phyloP scores from a whole-genome alignment of 2,797 vertebrate species.

The Micrastur ruficollis region DNA sequence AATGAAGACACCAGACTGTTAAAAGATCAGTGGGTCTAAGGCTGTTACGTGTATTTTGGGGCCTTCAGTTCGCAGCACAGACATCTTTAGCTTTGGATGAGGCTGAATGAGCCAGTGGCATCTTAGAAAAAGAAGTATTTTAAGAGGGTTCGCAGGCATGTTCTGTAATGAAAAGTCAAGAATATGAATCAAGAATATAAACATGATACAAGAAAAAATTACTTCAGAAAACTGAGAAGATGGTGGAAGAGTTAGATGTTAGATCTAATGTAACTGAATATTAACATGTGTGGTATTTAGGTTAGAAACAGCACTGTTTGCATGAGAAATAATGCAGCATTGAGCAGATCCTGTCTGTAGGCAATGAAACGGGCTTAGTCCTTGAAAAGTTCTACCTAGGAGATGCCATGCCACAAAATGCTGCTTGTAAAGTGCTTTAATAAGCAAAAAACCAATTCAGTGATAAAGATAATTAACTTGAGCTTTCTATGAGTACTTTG shows the following conservation, averaged over 20 bases:
- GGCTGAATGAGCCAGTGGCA: not conserved
- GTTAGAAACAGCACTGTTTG: not conserved
- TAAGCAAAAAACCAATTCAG: not conserved
- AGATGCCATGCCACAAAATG: not conserved
- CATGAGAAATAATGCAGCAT: not conserved
- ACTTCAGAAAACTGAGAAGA: not conserved
- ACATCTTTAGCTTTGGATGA: not conserved
- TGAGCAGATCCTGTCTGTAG: not conserved
- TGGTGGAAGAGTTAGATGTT: not conserved
- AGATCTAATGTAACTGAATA: not conserved
- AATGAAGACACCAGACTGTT: not conserved
- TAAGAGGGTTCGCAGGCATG: not conserved
- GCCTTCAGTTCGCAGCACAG: not conserved
- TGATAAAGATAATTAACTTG: not conserved
- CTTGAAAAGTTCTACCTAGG: not conserved
- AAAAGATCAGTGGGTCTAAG: not conserved
- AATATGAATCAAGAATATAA: not conserved
- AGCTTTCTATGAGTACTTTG: not conserved
- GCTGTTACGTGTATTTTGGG: not conserved
- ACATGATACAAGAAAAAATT: not conserved
- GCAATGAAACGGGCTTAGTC: not conserved
- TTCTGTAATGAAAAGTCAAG: not conserved
- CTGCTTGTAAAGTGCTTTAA: not conserved
- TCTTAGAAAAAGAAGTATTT: not conserved
- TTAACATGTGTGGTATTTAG: not conserved